phyloP scores from a whole-genome alignment of 2,113 vertebrate genomes.

The Oncorhynchus kisutch region DNA sequence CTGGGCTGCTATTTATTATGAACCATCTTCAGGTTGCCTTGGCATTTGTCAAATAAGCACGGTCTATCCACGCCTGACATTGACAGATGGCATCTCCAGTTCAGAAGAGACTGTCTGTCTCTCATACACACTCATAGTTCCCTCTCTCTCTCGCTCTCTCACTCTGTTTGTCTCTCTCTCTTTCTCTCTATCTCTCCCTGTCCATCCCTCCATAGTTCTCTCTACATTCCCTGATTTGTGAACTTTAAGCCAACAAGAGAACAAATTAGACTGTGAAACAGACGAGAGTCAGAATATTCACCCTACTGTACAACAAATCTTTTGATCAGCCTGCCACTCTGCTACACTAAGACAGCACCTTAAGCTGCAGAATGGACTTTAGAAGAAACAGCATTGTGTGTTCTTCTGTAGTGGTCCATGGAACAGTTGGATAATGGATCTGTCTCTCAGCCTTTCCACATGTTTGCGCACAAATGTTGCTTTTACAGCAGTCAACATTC shows the following conservation, averaged over 20 bases:
- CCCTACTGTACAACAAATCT: background rate
- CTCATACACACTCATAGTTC: background rate
- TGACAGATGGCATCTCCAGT: background rate
- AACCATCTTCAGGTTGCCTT: constrained; percentile 1
- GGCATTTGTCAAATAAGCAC: constrained; percentile 27
- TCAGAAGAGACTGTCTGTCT: background rate
- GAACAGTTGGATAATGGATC: background rate
- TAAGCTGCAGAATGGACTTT: background rate
- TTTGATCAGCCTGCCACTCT: background rate
- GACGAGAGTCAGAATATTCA: background rate
- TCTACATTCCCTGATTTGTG: background rate
- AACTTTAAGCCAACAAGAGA: background rate
- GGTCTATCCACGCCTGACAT: no score
- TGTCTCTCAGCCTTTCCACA: background rate
- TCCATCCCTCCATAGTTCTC: background rate
- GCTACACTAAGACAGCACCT: background rate
- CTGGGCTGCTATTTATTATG: constrained; percentile 17
- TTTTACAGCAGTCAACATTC: background rate
- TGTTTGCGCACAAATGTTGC: background rate
- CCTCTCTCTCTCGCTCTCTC: no score
- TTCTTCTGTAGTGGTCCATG: background rate
- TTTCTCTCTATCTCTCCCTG: background rate
- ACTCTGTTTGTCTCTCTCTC: background rate
- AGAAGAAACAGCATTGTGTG: background rate
- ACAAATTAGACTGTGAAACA: background rate